A percentile compares a stretch with the other conserved stretches of the same genome.
Evolutionary conservation across 2,888 invertebrate genomes (phyloP).

Genomic region (Chymomyza procnemis): DNA sequence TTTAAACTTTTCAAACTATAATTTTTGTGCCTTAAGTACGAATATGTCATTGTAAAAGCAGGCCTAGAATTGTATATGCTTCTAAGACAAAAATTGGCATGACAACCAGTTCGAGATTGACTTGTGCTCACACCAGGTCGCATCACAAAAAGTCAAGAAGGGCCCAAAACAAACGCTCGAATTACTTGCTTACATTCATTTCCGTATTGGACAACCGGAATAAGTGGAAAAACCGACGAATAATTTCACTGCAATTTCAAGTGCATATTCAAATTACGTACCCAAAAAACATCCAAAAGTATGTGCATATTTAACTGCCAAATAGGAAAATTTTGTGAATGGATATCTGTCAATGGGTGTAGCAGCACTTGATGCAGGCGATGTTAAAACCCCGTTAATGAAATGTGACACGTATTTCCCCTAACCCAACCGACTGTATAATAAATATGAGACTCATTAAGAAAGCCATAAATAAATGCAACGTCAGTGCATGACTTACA

Average conservation of each 20-base stretch:
- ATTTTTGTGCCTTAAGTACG: too few species aligned
- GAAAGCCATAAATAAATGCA: constrained; percentile 74
- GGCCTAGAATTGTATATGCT: too few species aligned
- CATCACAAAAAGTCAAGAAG: constrained; percentile 17
- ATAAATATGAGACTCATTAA: constrained; percentile 73
- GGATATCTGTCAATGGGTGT: constrained; percentile 22
- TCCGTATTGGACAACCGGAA: constrained; percentile 55
- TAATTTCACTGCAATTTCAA: constrained; percentile 65
- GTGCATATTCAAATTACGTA: constrained; percentile 68
- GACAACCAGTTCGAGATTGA: too few species aligned
- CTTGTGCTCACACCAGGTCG: too few species aligned
- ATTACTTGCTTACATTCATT: constrained; percentile 44
- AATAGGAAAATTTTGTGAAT: constrained; percentile 43
- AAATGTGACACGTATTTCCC: constrained; percentile 68
- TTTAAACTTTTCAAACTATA: too few species aligned
- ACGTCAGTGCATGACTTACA: constrained; percentile 68
- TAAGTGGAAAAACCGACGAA: constrained; percentile 52
- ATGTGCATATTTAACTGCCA: constrained; percentile 13
- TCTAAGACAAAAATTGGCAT: too few species aligned
- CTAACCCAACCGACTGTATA: constrained; percentile 46
- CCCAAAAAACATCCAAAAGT: background rate
- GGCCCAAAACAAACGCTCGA: constrained; percentile 51
- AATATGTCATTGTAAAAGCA: too few species aligned
- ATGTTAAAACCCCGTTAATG: constrained; percentile 51
- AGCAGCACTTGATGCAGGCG: constrained; percentile 7